These are phyloP conservation scores for Agrypnia vestita DNA, from an alignment of 1,140 invertebrate genomes.

Conservation along the genomic window DNA sequence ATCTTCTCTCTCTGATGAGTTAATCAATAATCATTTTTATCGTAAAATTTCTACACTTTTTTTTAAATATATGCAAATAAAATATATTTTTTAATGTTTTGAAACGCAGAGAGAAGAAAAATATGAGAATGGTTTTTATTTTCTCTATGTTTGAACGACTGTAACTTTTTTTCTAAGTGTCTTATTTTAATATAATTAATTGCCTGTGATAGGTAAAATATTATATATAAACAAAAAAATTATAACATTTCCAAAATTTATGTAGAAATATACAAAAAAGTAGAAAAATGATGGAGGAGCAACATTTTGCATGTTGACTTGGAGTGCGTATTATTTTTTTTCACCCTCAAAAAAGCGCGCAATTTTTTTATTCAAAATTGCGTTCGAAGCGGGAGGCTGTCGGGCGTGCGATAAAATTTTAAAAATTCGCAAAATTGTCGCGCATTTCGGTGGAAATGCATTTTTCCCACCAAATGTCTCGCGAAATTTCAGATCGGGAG, in stretches of 20 bases:
- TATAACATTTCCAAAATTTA: slow-evolving; percentile 20
- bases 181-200: neutral
- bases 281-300: neutral
- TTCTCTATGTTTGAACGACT: neutral
- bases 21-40: too few relatives aligned
- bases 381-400: neutral
- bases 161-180: neutral
- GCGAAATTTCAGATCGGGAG: neutral
- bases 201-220: neutral
- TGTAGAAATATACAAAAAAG: slow-evolving; percentile 1
- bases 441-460: slow-evolving; percentile 19
- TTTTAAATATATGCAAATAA: too few relatives aligned
- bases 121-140: too few relatives aligned
- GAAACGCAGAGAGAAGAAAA: too few relatives aligned
- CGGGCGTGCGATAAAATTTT: slow-evolving; percentile 44
- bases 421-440: slow-evolving; percentile 54
- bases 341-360: slow-evolving; percentile 6
- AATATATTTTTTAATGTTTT: too few relatives aligned
- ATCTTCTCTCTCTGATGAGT: too few relatives aligned
- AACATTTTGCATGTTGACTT: neutral
- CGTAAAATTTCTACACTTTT: too few relatives aligned
- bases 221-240: slow-evolving; percentile 2
- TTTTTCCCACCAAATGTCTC: slow-evolving; percentile 22
- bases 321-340: slow-evolving; percentile 60
- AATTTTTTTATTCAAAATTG: slow-evolving; percentile 3